A percentile compares a stretch with the other conserved stretches of the same genome.
phyloP scores from a whole-genome alignment of 2,888 invertebrate genomes.

The Microplitis deprimator region DNA sequence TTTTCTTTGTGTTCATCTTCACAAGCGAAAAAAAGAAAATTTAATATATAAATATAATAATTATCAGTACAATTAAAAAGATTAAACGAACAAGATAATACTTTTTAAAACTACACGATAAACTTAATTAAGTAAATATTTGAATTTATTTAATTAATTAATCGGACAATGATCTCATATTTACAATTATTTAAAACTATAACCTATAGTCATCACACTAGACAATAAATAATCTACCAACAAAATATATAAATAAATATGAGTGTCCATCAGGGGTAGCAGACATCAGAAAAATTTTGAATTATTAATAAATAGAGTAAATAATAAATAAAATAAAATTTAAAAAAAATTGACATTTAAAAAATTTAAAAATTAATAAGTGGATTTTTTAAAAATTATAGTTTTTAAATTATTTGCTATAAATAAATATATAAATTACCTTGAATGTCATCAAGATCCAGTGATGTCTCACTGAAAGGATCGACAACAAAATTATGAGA shows the following conservation, averaged over 20 bases:
- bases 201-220: background rate
- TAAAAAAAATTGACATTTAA: background rate
- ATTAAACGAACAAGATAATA: background rate
- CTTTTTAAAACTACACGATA: background rate
- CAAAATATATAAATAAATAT: background rate
- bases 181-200: slow-evolving; percentile 12
- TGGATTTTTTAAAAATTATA: background rate
- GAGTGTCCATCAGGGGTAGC: no score
- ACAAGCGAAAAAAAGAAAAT: background rate
- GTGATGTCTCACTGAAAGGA: slow-evolving; percentile 64
- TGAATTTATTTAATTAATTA: background rate
- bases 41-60: background rate
- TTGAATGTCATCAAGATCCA: slow-evolving; percentile 59
- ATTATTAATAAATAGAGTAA: background rate
- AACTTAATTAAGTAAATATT: slow-evolving; percentile 1
- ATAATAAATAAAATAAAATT: background rate
- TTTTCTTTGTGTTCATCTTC: slow-evolving; percentile 36
- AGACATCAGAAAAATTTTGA: background rate
- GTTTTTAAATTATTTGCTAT: no score
- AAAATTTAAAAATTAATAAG: background rate
- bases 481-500: slow-evolving; percentile 57
- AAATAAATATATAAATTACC: slow-evolving; percentile 53
- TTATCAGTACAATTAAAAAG: background rate
- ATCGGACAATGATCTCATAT: slow-evolving; percentile 15
- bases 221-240: background rate